Conservation (phyloP, 2,113 vertebrate genomes). For the Ammodytes marinus region DNA sequence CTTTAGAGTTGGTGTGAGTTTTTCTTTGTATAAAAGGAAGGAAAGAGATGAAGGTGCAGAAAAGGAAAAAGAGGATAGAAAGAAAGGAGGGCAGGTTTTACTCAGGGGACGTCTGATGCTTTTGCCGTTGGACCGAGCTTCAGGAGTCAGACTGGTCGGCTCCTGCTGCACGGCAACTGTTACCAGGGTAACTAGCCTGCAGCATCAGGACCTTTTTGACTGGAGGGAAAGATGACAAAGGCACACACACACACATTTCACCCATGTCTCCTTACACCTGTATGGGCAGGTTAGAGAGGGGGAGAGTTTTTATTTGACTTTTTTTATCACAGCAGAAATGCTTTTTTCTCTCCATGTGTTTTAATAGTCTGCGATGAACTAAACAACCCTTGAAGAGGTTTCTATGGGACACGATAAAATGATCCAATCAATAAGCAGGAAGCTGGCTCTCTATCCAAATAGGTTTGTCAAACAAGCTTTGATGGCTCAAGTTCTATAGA, state of each 20-base stretch:
- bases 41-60: conserved; percentile 42
- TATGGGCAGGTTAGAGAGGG: conserved; percentile 15
- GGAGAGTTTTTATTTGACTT: not conserved
- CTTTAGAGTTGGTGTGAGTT: conserved; percentile 57
- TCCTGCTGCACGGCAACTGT: conserved; percentile 85
- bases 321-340: conserved; percentile 1
- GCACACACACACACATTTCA: conserved; percentile 60
- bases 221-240: conserved; percentile 88
- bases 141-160: conserved; percentile 78
- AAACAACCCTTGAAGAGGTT: not conserved
- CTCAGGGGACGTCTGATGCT: conserved; percentile 74
- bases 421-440: not conserved
- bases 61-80: conserved; percentile 36
- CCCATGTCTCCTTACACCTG: conserved; percentile 30
- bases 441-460: not conserved
- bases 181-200: conserved; percentile 90
- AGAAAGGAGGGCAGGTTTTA: conserved; percentile 71
- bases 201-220: conserved; percentile 88
- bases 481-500: not conserved
- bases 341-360: not conserved
- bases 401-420: not conserved
- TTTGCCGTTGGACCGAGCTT: conserved; percentile 81
- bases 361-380: not conserved
- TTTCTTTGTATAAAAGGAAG: conserved; percentile 29
- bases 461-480: not conserved